Percentiles rank a stretch among this genome's conserved stretches.
These are phyloP conservation scores for Holacanthella duospinosa DNA, from an alignment of 2,888 invertebrate species.

Conservation along the genomic window DNA sequence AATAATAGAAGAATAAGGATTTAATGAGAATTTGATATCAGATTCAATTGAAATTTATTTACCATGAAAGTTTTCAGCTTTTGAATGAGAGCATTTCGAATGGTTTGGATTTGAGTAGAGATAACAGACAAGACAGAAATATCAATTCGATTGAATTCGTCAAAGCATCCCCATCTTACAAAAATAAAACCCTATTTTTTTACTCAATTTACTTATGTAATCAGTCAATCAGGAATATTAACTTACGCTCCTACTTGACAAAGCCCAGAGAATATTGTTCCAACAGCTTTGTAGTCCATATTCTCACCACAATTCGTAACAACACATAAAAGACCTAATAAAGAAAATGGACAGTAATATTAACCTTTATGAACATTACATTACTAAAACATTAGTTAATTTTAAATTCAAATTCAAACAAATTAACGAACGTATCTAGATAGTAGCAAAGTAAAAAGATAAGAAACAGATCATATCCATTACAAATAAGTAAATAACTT, in stretches of 20 bases:
- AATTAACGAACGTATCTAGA: too few species aligned
- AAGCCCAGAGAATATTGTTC: conserved; percentile 62
- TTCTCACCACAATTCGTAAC: too few species aligned
- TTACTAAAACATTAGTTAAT: too few species aligned
- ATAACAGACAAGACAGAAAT: conserved; percentile 86
- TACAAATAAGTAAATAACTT: too few species aligned
- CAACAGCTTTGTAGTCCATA: conserved; percentile 77
- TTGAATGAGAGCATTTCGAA: conserved; percentile 68
- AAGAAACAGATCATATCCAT: too few species aligned
- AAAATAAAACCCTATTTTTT: conserved; percentile 19
- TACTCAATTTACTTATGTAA: not conserved
- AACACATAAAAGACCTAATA: too few species aligned
- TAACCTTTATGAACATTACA: too few species aligned
- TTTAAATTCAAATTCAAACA: too few species aligned
- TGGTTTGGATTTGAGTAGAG: conserved; percentile 81
- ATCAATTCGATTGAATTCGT: conserved; percentile 82
- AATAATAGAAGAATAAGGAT: too few species aligned
- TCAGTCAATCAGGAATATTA: not conserved
- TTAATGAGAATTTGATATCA: too few species aligned
- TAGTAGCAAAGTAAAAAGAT: too few species aligned
- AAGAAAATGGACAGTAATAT: too few species aligned
- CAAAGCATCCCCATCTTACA: conserved; percentile 96
- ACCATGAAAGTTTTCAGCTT: conserved; percentile 65
- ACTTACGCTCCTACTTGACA: conserved; percentile 90
- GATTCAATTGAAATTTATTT: conserved; percentile 38